These are phyloP conservation scores for Heteropelma amictum DNA, from an alignment of 2,888 invertebrate species.

Conservation along the genomic window DNA sequence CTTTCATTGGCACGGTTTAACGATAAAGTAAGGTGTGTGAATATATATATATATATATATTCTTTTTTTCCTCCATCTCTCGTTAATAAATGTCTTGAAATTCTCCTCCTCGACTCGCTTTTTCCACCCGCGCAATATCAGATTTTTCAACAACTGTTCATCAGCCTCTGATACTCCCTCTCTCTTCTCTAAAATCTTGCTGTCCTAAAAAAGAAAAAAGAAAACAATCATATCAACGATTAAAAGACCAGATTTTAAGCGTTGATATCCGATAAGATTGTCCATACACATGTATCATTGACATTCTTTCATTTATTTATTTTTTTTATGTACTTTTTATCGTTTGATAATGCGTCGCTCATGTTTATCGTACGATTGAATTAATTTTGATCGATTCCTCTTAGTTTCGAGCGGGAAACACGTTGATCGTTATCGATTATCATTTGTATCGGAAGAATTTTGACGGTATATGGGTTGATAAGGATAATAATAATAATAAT, in stretches of 20 bases:
- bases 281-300: no score
- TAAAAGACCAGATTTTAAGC: slow-evolving; percentile 10
- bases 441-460: no score
- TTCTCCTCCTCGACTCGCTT: neutral
- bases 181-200: neutral
- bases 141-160: neutral
- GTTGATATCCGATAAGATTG: slow-evolving; percentile 24
- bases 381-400: no score
- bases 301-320: no score
- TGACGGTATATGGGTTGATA: no score
- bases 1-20: slow-evolving; percentile 20
- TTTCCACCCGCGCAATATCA: neutral
- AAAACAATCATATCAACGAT: slow-evolving; percentile 10
- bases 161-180: neutral
- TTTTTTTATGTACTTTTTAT: no score
- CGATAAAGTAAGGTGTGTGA: slow-evolving; percentile 19
- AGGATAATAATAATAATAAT: no score
- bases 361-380: no score
- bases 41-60: no score
- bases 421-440: no score
- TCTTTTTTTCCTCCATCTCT: slow-evolving; percentile 11
- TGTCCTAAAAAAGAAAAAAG: slow-evolving; percentile 2
- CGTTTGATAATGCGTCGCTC: no score
- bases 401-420: no score
- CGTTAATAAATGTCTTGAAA: neutral